Evolutionary conservation across 2,797 vertebrate genomes (phyloP).

Genomic region (Rhinella marina): DNA sequence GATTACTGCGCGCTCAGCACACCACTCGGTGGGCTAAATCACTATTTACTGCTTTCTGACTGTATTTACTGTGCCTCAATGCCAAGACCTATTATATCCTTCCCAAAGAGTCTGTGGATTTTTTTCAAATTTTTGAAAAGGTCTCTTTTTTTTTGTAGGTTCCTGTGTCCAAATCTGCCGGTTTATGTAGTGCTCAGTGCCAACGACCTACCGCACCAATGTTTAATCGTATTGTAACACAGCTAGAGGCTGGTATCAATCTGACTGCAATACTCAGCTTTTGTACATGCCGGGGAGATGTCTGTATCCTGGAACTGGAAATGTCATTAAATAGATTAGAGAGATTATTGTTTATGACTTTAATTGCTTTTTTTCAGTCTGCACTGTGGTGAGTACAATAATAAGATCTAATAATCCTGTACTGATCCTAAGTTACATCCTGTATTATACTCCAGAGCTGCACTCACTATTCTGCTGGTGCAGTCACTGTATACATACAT

Average conservation of each 20-base stretch:
- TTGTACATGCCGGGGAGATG: background rate
- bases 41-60: slow-evolving; percentile 55
- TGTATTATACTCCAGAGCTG: background rate
- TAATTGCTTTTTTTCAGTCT: background rate
- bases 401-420: background rate
- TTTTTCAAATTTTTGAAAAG: background rate
- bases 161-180: slow-evolving; percentile 23
- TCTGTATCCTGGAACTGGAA: background rate
- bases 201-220: background rate
- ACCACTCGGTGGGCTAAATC: slow-evolving; percentile 55
- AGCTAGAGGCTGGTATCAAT: background rate
- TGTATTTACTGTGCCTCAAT: slow-evolving; percentile 45
- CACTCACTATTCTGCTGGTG: background rate
- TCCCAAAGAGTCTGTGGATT: slow-evolving; percentile 15
- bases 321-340: background rate
- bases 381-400: background rate
- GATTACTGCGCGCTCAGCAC: slow-evolving; percentile 51
- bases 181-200: background rate
- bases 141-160: background rate
- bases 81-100: slow-evolving; percentile 45
- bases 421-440: too few relatives aligned
- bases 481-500: background rate
- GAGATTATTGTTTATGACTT: background rate
- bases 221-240: slow-evolving; percentile 33
- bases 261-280: background rate